Conservation (phyloP, 2,797 vertebrate genomes). For the Hozukius guyotensis region DNA sequence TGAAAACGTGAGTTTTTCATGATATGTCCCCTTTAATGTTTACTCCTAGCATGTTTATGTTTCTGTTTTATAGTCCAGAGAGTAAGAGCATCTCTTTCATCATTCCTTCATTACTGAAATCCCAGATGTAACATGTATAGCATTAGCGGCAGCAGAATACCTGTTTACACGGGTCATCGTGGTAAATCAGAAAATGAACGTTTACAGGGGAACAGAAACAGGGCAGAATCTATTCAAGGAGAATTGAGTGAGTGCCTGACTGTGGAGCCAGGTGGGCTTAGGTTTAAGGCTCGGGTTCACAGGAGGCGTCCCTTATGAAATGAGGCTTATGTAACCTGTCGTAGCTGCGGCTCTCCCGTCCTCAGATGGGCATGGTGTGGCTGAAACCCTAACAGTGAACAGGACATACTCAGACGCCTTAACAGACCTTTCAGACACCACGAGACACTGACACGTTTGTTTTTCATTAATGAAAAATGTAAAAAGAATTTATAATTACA, state of each 20-base stretch:
- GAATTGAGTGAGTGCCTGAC: background rate
- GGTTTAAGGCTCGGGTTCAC: conserved; percentile 29
- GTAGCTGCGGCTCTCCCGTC: conserved; percentile 19
- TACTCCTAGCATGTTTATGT: background rate
- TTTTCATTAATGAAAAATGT: background rate
- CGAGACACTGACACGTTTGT: background rate
- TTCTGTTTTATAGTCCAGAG: background rate
- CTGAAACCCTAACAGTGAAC: conserved; percentile 32
- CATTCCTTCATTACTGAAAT: background rate
- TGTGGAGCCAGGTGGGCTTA: conserved; percentile 38
- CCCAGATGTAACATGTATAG: background rate
- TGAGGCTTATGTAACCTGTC: conserved; percentile 50
- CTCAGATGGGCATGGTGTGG: conserved; percentile 28
- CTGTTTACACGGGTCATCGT: background rate
- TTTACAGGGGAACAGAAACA: background rate
- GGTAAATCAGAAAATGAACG: background rate
- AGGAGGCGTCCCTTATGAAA: conserved; percentile 42
- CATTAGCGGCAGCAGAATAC: background rate
- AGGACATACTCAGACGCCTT: conserved; percentile 8
- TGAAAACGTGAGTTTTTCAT: too few relatives aligned
- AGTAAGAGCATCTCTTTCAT: background rate
- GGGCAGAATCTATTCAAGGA: background rate
- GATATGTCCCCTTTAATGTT: background rate
- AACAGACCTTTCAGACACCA: conserved; percentile 18
- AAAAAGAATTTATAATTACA: background rate